Base-by-base conservation (phyloP, 2,113 vertebrate genomes). In the Grammomys dolichurus region DNA sequence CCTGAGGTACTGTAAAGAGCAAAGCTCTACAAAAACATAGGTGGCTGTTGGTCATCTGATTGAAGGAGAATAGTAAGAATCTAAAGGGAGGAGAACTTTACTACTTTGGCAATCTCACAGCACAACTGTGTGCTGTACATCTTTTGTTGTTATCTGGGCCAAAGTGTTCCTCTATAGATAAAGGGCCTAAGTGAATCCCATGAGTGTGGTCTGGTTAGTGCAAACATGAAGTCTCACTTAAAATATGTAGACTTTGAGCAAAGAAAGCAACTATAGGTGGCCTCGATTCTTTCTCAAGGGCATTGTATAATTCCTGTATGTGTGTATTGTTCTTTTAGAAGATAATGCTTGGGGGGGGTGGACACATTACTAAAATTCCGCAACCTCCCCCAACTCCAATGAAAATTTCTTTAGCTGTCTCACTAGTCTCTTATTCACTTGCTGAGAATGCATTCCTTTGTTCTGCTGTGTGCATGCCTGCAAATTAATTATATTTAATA, bases 401-500 rank as follows among this genome's bases (percentile, higher is more conserved):
- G 80, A 86, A 93, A 96, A 78, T 87, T 89, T 95, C 97, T 93
- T 95, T 73, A 91, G 93, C 97, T 96, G 90, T 96, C 95, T 96
- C 90, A 90, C 95, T 87, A 93, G 91, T 94, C 96, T 96, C 96
- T 92, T 96, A 22, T 92, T 98, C 97, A 89, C 58, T 87, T 94
- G 91, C 91, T 94, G 80, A 93, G 89, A 98, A 95, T 92, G 48
- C 67, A 65, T 96, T 80, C 92, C 85, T 97, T 96, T 97, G 97
- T 97, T 97, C 97, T 2, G 12, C 80, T 95, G 82, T 84, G 46
- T 94, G 95, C 97, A 96, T 96, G 97, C 90, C 95, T 93, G 46
- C 86, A 89, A 96, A 86, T 97, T 98, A 97, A 97, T 97, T 98
- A 97, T 96, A 97, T 96, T 97, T 97, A 97, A 97, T 97, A 97